Evolutionary conservation across 2,797 vertebrate species (phyloP).

Genomic region (Simalia tracyae): DNA sequence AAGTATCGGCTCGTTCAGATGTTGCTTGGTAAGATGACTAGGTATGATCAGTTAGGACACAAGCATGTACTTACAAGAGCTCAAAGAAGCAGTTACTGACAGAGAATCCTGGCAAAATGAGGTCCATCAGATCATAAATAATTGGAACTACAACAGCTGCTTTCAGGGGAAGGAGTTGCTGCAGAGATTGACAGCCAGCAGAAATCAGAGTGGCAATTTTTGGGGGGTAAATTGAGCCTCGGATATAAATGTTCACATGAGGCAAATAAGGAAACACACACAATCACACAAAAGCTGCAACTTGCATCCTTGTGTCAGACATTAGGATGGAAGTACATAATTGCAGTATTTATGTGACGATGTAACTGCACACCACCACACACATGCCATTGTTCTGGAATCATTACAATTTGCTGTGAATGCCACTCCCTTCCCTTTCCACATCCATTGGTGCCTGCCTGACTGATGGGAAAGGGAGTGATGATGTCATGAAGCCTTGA

Average conservation of each 20-base stretch:
- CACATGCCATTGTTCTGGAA: neutral
- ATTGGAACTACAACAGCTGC: neutral
- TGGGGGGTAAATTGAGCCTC: neutral
- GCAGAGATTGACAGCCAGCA: neutral
- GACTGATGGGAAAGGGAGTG: neutral
- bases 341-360: neutral
- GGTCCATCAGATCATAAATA: neutral
- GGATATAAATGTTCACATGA: neutral
- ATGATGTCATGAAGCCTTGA: neutral
- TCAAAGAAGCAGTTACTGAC: neutral
- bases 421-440: neutral
- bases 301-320: neutral
- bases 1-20: neutral
- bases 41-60: neutral
- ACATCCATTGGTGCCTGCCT: neutral
- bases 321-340: neutral
- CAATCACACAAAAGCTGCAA: neutral
- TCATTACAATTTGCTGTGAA: neutral
- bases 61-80: neutral
- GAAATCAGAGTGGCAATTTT: neutral
- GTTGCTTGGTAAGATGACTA: neutral
- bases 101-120: neutral
- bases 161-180: neutral
- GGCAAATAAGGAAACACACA: neutral
- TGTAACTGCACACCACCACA: neutral